These are phyloP conservation scores for Scaptomyza parva DNA, from an alignment of 2,888 invertebrate genomes.

Conservation along the genomic window DNA sequence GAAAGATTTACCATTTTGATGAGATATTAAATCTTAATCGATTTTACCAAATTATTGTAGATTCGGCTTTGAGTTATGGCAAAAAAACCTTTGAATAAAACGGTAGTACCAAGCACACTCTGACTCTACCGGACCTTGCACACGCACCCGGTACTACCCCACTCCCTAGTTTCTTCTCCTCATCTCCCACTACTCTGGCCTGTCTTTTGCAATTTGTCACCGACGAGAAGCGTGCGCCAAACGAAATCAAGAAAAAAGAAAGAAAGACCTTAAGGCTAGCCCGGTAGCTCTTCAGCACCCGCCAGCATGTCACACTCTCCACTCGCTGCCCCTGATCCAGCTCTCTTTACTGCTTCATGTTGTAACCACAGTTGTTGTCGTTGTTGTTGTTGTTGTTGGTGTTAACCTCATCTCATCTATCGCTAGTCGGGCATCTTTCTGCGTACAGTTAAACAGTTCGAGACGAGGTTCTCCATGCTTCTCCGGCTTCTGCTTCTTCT, in stretches of 20 bases:
- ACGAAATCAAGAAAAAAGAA: neutral
- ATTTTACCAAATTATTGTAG: too few species aligned
- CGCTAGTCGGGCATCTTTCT: slow-evolving; percentile 73
- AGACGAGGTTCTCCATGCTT: too few species aligned
- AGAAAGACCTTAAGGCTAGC: slow-evolving; percentile 25
- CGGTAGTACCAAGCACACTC: slow-evolving; percentile 14
- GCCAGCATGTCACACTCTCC: neutral
- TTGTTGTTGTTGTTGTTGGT: slow-evolving; percentile 18
- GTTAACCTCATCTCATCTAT: slow-evolving; percentile 57
- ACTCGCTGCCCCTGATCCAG: neutral
- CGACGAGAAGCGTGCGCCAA: slow-evolving; percentile 67
- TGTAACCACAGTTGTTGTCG: slow-evolving; percentile 3
- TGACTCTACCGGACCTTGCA: slow-evolving; percentile 58
- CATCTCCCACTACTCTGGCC: neutral
- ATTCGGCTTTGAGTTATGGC: too few species aligned
- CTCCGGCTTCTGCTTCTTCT: slow-evolving; percentile 22
- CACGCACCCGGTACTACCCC: slow-evolving; percentile 12
- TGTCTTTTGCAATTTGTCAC: slow-evolving; percentile 71
- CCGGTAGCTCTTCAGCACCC: slow-evolving; percentile 19
- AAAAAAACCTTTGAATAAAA: neutral
- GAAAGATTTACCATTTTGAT: too few species aligned
- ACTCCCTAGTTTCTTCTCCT: neutral
- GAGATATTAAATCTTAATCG: too few species aligned
- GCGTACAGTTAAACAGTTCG: slow-evolving; percentile 71
- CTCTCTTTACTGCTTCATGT: too few species aligned